These are phyloP conservation scores for Eunapius fragilis DNA, from an alignment of 37 sponge, comb jelly and placozoan genomes.

Conservation along the genomic window DNA sequence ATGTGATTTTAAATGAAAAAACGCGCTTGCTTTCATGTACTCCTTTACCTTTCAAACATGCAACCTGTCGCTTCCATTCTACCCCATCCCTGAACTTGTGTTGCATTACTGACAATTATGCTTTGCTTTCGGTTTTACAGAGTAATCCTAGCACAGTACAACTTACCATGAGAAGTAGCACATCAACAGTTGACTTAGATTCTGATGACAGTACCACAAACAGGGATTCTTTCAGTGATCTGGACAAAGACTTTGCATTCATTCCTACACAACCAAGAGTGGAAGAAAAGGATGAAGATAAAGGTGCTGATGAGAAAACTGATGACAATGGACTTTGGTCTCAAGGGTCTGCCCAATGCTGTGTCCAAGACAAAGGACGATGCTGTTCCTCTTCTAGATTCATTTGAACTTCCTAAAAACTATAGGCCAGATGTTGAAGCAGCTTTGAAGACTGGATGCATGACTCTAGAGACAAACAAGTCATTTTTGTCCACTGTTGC, in stretches of 20 bases:
- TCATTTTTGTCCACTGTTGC: conserved; percentile 25
- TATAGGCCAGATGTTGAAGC: conserved; percentile 13
- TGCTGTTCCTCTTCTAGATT: conserved; percentile 1
- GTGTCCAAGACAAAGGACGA: not conserved
- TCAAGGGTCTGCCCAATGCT: not conserved
- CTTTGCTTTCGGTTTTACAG: not conserved
- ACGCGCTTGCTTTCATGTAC: not conserved
- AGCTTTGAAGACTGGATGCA: conserved; percentile 6
- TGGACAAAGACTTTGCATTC: not conserved
- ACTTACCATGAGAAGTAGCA: not conserved
- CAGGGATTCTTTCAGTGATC: not conserved
- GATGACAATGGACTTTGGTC: not conserved
- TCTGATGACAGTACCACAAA: not conserved
- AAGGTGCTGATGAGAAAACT: not conserved
- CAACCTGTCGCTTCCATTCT: not conserved
- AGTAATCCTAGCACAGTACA: not conserved
- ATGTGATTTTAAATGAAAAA: not conserved
- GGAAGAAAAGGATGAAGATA: not conserved
- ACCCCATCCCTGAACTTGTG: not conserved
- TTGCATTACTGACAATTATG: not conserved
- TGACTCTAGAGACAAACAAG: conserved; percentile 13
- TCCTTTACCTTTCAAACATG: not conserved
- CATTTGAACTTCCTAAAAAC: conserved; percentile 11
- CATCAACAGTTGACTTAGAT: not conserved
- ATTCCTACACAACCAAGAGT: not conserved